Evolutionary conservation across 2,888 invertebrate species (phyloP).

Genomic region (Drosophila incognita): DNA sequence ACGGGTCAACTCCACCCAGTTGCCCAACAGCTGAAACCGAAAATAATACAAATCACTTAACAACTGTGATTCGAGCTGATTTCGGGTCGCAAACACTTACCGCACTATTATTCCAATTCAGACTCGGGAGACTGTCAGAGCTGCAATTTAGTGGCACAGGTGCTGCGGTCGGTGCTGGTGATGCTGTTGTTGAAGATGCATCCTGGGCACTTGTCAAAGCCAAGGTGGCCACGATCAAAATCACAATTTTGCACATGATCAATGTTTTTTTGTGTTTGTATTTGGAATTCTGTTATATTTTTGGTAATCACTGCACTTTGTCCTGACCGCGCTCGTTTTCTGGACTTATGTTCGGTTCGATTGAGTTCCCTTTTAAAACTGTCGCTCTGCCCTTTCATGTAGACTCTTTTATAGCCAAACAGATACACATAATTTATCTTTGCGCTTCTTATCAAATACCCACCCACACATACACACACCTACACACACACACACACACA

Average conservation of each 20-base stretch:
- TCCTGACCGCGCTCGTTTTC: slow-evolving; percentile 8
- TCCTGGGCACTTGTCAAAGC: slow-evolving; percentile 33
- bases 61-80: neutral
- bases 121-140: neutral
- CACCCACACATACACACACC: neutral
- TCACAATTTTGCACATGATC: slow-evolving; percentile 65
- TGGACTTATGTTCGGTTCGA: slow-evolving; percentile 46
- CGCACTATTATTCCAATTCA: slow-evolving; percentile 44
- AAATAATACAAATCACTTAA: neutral
- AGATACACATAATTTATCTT: slow-evolving; percentile 27
- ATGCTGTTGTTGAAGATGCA: neutral
- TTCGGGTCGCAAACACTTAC: slow-evolving; percentile 48
- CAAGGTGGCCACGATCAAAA: slow-evolving; percentile 43
- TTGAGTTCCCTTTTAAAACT: slow-evolving; percentile 57
- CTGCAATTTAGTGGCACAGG: slow-evolving; percentile 26
- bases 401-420: slow-evolving; percentile 59
- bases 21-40: slow-evolving; percentile 47
- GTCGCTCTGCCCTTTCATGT: slow-evolving; percentile 42
- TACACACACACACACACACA: slow-evolving; percentile 4
- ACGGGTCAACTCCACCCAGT: slow-evolving; percentile 64
- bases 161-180: neutral
- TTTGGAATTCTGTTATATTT: neutral
- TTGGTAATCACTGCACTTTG: slow-evolving; percentile 21
- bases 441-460: slow-evolving; percentile 35
- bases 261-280: slow-evolving; percentile 5